These are phyloP conservation scores for Eudasyphora cyanicolor DNA, from an alignment of 2,888 invertebrate species.

Conservation along the genomic window DNA sequence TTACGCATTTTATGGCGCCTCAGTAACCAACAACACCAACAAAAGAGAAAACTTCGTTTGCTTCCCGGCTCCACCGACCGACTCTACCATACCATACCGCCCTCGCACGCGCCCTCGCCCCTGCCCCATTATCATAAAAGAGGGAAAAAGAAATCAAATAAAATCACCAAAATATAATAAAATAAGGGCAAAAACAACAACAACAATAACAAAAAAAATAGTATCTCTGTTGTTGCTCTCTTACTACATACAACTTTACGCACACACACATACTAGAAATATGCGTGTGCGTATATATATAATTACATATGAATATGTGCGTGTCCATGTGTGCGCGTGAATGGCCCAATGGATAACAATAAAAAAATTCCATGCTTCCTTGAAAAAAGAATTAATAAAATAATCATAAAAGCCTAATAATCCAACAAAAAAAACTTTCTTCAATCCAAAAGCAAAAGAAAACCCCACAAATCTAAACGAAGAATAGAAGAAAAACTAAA, in stretches of 20 bases:
- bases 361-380: not conserved
- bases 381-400: not conserved
- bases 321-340: not conserved
- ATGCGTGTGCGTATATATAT: not conserved
- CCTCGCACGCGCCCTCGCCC: not conserved
- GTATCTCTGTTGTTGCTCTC: not conserved
- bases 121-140: not conserved
- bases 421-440: too few relatives aligned
- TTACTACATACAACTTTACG: too few relatives aligned
- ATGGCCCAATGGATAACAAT: not conserved
- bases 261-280: not conserved
- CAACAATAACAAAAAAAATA: constrained; percentile 1
- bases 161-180: constrained; percentile 13
- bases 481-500: too few relatives aligned
- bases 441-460: too few relatives aligned
- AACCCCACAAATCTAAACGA: too few relatives aligned
- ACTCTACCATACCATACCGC: not conserved
- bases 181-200: not conserved
- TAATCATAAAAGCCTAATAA: too few relatives aligned
- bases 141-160: constrained; percentile 14
- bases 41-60: constrained; percentile 9
- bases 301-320: too few relatives aligned
- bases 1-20: constrained; percentile 56
- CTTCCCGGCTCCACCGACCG: too few relatives aligned
- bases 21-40: constrained; percentile 31